Conservation (phyloP, 2,797 vertebrate species). For the Petrocephalus schoutedeni region DNA sequence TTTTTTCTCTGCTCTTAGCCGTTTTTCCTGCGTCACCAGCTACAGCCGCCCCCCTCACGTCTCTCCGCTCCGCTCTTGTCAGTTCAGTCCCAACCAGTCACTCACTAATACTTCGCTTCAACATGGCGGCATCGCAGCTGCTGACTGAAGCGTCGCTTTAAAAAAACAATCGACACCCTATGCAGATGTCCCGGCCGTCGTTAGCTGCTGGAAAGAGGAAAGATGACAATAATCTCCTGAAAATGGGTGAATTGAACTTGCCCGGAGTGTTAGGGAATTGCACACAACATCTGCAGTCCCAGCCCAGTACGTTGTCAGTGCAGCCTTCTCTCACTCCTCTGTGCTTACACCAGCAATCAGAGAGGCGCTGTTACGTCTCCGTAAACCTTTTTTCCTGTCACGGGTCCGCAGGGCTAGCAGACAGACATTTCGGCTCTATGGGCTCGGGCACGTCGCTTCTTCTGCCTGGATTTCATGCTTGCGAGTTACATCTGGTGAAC, state of each 20-base stretch:
- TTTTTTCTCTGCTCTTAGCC: not conserved
- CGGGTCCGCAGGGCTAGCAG: not conserved
- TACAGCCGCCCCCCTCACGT: conserved; percentile 57
- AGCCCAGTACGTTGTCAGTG: not conserved
- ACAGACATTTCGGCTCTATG: not conserved
- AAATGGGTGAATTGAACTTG: not conserved
- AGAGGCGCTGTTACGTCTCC: conserved; percentile 16
- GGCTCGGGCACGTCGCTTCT: not conserved
- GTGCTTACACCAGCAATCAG: not conserved
- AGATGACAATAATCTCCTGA: not conserved
- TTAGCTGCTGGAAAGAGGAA: conserved; percentile 29
- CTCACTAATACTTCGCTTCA: conserved; percentile 59
- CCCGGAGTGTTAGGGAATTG: not conserved
- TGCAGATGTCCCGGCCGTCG: conserved; percentile 23
- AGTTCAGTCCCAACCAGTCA: conserved; percentile 65
- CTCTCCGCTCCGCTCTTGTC: conserved; percentile 58
- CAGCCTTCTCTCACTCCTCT: conserved; percentile 7
- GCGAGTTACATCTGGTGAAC: not conserved
- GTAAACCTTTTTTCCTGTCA: conserved; percentile 18
- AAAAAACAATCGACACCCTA: not conserved
- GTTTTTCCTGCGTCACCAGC: conserved; percentile 84
- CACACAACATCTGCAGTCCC: not conserved
- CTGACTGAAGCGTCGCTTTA: conserved; percentile 49
- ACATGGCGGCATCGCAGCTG: conserved; percentile 70
- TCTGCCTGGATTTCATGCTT: not conserved